phyloP scores from a whole-genome alignment of 2,797 vertebrate genomes.

The Eupleurogrammus muticus region DNA sequence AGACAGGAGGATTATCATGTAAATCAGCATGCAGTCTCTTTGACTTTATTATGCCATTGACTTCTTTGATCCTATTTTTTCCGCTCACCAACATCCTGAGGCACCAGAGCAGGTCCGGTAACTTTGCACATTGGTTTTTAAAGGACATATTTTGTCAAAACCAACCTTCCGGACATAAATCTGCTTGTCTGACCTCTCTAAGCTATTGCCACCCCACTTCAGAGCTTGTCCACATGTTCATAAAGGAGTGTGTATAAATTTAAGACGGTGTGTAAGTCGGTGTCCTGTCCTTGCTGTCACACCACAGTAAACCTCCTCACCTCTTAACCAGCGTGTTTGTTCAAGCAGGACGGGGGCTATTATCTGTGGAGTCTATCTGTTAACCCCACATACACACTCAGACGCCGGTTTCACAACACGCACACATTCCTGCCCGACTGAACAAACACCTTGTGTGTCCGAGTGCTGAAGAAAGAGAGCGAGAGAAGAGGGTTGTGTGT shows the following conservation, averaged over 20 bases:
- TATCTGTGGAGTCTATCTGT: conserved; percentile 67
- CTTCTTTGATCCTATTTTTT: neutral
- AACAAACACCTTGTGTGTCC: conserved; percentile 68
- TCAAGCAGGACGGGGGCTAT: conserved; percentile 62
- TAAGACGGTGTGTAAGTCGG: neutral
- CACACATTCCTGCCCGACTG: conserved; percentile 69
- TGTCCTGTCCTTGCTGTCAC: conserved; percentile 39
- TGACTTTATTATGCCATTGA: neutral
- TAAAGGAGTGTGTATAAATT: conserved; percentile 24
- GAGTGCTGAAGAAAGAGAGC: conserved; percentile 41
- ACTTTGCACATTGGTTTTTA: conserved; percentile 11
- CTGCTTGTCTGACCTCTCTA: conserved; percentile 35
- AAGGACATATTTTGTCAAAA: conserved; percentile 32
- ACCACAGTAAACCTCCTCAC: conserved; percentile 63
- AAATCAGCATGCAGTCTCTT: neutral
- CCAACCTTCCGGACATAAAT: conserved; percentile 35
- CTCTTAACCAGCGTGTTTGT: conserved; percentile 67
- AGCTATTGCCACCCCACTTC: conserved; percentile 35
- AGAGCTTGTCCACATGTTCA: conserved; percentile 45
- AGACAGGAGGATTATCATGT: neutral
- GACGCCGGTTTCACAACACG: conserved; percentile 63
- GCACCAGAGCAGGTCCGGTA: neutral
- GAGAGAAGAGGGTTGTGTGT: conserved; percentile 29
- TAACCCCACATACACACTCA: conserved; percentile 60
- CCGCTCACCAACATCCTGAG: neutral